A percentile compares a stretch with the other conserved stretches of the same genome.
Conservation (phyloP, 2,113 vertebrate species). For the Catharus fuscescens region DNA sequence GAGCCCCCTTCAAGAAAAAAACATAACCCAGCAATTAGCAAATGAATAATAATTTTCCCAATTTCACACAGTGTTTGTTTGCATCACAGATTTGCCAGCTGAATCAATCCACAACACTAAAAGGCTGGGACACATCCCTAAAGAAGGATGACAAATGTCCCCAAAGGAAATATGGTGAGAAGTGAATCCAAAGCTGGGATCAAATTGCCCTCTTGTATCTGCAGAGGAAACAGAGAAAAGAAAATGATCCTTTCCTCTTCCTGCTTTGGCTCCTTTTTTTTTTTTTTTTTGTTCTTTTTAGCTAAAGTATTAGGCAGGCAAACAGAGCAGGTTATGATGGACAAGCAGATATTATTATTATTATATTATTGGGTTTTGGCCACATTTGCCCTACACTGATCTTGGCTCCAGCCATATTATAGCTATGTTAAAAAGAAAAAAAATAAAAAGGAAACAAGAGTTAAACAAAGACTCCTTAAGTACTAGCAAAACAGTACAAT, state of each 20-base stretch:
- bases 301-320: background rate
- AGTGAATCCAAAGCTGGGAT: background rate
- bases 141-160: background rate
- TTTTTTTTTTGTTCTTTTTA: background rate
- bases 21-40: background rate
- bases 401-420: background rate
- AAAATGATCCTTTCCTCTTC: background rate
- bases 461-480: conserved; percentile 14
- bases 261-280: background rate
- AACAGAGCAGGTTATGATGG: background rate
- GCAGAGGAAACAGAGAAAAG: background rate
- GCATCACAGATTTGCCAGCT: background rate
- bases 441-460: background rate
- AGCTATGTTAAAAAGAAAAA: background rate
- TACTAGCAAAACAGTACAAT: background rate
- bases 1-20: background rate
- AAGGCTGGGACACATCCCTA: background rate
- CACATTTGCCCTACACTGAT: background rate
- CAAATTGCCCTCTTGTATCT: background rate
- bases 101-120: background rate
- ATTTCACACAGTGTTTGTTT: background rate
- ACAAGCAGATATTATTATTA: background rate
- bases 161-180: background rate
- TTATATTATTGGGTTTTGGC: background rate
- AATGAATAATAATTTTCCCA: background rate